phyloP scores from a whole-genome alignment of 2,797 vertebrate genomes.

The Sylvilagus floridanus region DNA sequence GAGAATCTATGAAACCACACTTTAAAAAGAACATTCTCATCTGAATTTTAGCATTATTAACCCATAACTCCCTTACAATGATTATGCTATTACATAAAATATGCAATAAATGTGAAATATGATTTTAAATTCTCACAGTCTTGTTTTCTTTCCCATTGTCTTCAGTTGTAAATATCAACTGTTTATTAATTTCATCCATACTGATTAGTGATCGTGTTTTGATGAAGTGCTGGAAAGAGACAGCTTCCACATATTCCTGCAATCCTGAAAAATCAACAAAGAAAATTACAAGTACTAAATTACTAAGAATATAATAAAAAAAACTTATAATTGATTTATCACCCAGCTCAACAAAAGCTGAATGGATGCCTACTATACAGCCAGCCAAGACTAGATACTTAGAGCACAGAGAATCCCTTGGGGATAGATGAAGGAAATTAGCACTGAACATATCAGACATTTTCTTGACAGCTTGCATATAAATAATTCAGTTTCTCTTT shows the following conservation, averaged over 20 bases:
- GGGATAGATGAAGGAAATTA: not conserved
- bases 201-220: constrained; percentile 95
- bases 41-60: not conserved
- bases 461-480: not conserved
- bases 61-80: not conserved
- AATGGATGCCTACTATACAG: rapidly evolving
- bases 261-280: constrained; percentile 89
- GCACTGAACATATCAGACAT: no score
- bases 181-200: constrained; percentile 96
- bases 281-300: not conserved
- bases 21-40: not conserved
- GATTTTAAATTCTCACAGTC: constrained; percentile 82
- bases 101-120: not conserved
- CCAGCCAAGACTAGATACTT: rapidly evolving
- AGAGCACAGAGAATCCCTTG: not conserved
- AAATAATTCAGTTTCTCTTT: not conserved
- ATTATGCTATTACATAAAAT: not conserved
- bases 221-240: constrained; percentile 98
- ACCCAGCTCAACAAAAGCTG: not conserved
- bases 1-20: not conserved
- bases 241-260: constrained; percentile 98
- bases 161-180: constrained; percentile 92
- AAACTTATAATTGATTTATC: not conserved
- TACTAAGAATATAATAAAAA: not conserved
- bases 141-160: constrained; percentile 87